These are phyloP conservation scores for Notoglanidium macrostoma DNA, from an alignment of 2,797 vertebrate species.

Conservation along the genomic window DNA sequence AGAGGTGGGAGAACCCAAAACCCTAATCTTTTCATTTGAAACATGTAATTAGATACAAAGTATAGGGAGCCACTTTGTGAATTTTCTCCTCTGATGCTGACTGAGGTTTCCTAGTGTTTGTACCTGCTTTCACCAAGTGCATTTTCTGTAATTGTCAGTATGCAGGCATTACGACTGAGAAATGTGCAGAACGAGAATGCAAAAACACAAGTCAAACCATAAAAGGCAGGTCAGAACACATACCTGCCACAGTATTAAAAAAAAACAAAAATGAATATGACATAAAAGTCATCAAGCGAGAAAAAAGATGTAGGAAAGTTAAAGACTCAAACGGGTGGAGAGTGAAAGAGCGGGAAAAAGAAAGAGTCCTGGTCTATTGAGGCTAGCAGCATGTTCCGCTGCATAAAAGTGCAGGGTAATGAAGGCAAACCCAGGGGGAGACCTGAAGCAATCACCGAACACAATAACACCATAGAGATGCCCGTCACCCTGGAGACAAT, in stretches of 20 bases:
- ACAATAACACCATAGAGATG: slow-evolving; percentile 54
- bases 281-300: background rate
- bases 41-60: slow-evolving; percentile 2
- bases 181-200: background rate
- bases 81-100: background rate
- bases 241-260: slow-evolving; percentile 1
- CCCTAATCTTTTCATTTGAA: slow-evolving; percentile 2
- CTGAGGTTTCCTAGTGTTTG: slow-evolving; percentile 2
- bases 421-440: slow-evolving; percentile 38
- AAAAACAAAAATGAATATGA: slow-evolving; percentile 3
- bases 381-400: slow-evolving; percentile 21
- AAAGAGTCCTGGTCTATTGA: slow-evolving; percentile 28
- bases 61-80: background rate
- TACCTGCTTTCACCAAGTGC: background rate
- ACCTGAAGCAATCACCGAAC: slow-evolving; percentile 49
- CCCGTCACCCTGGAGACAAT: slow-evolving; percentile 73
- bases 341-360: slow-evolving; percentile 33
- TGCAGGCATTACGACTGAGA: background rate
- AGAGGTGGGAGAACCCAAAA: background rate
- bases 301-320: slow-evolving; percentile 2
- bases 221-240: background rate
- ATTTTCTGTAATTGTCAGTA: background rate
- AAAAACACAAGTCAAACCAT: background rate
- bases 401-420: slow-evolving; percentile 42
- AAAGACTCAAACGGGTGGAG: background rate